phyloP scores from a whole-genome alignment of 2,113 vertebrate species.

The Lynx canadensis region DNA sequence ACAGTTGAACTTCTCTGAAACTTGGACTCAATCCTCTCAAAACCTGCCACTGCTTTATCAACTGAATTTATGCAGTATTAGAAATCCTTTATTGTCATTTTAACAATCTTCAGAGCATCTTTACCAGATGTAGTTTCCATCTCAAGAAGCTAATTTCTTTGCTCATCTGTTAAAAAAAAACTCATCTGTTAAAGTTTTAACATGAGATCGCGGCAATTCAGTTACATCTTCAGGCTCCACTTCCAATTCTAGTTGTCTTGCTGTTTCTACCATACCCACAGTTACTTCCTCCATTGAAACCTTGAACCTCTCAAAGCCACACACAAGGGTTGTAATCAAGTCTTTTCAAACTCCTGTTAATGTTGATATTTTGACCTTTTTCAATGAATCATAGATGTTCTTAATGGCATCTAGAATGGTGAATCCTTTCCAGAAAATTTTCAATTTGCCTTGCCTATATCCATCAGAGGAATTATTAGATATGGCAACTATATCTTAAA shows the following conservation, averaged over 20 bases:
- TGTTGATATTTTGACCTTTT: background rate
- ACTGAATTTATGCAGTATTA: background rate
- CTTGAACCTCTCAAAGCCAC: background rate
- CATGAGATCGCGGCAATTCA: background rate
- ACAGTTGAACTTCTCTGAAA: background rate
- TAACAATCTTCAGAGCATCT: background rate
- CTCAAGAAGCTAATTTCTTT: background rate
- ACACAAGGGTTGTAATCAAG: background rate
- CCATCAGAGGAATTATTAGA: background rate
- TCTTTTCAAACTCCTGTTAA: background rate
- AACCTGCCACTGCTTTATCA: background rate
- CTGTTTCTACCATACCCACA: background rate
- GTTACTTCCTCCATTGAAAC: background rate
- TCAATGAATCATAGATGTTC: background rate
- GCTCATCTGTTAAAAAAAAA: background rate
- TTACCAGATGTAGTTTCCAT: background rate
- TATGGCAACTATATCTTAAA: background rate
- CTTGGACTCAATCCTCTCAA: background rate
- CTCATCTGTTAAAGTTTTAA: background rate
- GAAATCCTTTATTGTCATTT: background rate
- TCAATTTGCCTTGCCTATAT: background rate
- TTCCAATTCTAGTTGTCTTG: background rate
- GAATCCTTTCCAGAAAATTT: background rate
- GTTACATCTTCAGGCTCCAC: background rate
- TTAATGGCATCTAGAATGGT: background rate